Evolutionary conservation across 2,113 vertebrate genomes (phyloP).

Genomic region (Cromileptes altivelis): DNA sequence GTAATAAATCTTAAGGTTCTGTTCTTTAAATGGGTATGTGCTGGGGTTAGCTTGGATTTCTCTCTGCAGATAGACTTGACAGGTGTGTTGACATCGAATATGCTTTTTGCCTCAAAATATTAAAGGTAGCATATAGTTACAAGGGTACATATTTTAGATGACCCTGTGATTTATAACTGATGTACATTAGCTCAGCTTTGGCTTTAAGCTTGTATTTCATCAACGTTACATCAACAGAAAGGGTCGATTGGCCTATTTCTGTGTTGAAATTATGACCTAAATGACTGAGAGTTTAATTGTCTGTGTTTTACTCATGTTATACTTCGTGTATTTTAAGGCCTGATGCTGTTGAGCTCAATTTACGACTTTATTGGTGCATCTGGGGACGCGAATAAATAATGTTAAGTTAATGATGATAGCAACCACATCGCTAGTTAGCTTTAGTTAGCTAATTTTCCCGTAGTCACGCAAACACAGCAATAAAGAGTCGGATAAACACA

Average conservation of each 20-base stretch:
- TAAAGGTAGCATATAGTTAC: neutral
- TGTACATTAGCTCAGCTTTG: neutral
- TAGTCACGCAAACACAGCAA: neutral
- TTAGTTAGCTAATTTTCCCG: neutral
- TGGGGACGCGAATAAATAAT: neutral
- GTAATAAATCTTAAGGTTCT: neutral
- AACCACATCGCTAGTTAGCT: slow-evolving; percentile 36
- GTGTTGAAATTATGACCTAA: neutral
- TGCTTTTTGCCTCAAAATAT: neutral
- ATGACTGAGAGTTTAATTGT: neutral
- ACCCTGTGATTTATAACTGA: neutral
- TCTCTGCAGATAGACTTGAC: neutral
- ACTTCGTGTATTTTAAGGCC: neutral
- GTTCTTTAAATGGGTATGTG: neutral
- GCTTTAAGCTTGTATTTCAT: neutral
- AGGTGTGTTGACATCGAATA: neutral
- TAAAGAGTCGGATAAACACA: neutral
- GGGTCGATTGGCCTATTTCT: neutral
- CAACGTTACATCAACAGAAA: neutral
- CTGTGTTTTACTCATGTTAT: too few relatives aligned
- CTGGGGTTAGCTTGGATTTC: neutral
- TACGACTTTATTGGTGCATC: neutral
- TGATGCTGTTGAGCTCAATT: fast-evolving
- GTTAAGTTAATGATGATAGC: neutral
- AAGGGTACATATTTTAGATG: neutral